phyloP scores from a whole-genome alignment of 2,113 vertebrate genomes.

The rabbit (Oryctolagus cuniculus) region mOryCun1.1 NC_091441.1:21664001-21664500 shows the following conservation, averaged over 20 bases:
- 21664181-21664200: neutral
- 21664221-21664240: neutral
- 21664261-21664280: neutral
- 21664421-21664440: neutral
- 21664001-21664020: too few relatives aligned
- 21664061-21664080: too few relatives aligned
- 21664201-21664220: neutral
- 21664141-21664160: neutral
- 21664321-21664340: neutral
- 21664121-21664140: too few relatives aligned
- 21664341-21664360: neutral
- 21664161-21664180: slow-evolving; percentile 23
- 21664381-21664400: neutral
- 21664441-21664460: neutral
- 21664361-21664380: neutral
- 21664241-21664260: neutral
- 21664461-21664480: neutral
- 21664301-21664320: neutral
- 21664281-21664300: neutral
- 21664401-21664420: neutral
- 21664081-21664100: too few relatives aligned
- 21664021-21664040: too few relatives aligned
- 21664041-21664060: too few relatives aligned
- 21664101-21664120: too few relatives aligned
- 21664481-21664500: slow-evolving; percentile 21